phyloP scores from a whole-genome alignment of 2,113 vertebrate species.

The Sinocyclocheilus maitianheensis region DNA sequence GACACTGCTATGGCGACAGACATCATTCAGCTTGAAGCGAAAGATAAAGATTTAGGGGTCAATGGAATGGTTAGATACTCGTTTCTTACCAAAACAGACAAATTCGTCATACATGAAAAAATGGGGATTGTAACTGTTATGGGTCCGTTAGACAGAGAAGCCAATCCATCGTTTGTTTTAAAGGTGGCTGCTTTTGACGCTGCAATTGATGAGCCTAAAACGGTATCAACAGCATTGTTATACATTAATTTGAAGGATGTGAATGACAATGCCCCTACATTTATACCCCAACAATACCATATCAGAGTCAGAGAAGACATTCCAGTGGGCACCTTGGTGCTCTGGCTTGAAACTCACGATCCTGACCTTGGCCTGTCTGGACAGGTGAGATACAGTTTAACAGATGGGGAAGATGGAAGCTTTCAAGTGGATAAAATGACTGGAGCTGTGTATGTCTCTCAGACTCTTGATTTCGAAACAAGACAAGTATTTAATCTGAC shows the following conservation, averaged over 20 bases:
- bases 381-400: constrained; percentile 81
- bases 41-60: constrained; percentile 77
- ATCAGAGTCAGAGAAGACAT: constrained; percentile 84
- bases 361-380: constrained; percentile 79
- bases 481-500: constrained; percentile 83
- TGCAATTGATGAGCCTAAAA: constrained; percentile 71
- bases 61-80: constrained; percentile 80
- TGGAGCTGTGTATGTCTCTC: constrained; percentile 78
- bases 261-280: constrained; percentile 83
- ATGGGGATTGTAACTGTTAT: constrained; percentile 79
- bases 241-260: constrained; percentile 81
- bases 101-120: constrained; percentile 74
- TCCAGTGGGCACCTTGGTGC: constrained; percentile 80
- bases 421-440: constrained; percentile 85
- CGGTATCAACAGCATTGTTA: constrained; percentile 77
- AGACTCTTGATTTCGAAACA: constrained; percentile 82
- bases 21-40: constrained; percentile 83
- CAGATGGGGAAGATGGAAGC: constrained; percentile 76
- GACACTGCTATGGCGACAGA: constrained; percentile 73
- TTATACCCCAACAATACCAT: constrained; percentile 78
- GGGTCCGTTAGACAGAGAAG: constrained; percentile 76
- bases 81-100: constrained; percentile 80
- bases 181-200: constrained; percentile 81
- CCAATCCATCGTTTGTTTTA: constrained; percentile 69
- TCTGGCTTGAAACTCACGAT: constrained; percentile 82